These are phyloP conservation scores for Bergia puertoricense DNA, from an alignment of 92 coral and sea anemone genomes.

Conservation along the genomic window DNA sequence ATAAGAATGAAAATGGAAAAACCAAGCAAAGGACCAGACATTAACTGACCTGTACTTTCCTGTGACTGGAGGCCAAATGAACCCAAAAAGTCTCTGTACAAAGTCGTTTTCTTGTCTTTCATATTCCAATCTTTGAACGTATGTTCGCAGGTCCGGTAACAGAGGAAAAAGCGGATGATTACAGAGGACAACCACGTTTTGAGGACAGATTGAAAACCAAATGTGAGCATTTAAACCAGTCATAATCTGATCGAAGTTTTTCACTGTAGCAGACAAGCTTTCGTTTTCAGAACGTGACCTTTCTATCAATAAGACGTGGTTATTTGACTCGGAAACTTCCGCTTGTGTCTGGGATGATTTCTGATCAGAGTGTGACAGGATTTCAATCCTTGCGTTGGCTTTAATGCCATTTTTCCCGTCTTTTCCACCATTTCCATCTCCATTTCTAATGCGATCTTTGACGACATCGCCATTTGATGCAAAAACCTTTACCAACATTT, in stretches of 20 bases:
- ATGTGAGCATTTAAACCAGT: constrained; percentile 11
- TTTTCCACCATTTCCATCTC: not conserved
- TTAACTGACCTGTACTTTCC: constrained; percentile 29
- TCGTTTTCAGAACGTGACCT: not conserved
- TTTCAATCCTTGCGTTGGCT: not conserved
- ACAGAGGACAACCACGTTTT: not conserved
- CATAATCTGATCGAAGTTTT: not conserved
- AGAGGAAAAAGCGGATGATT: constrained; percentile 24
- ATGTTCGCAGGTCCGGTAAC: constrained; percentile 8
- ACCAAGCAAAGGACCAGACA: too few relatives aligned
- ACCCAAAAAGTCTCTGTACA: constrained; percentile 17
- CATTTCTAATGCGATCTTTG: not conserved
- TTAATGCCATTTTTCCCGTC: not conserved
- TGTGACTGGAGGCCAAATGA: constrained; percentile 11
- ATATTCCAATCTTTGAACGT: constrained; percentile 19
- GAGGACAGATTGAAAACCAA: constrained; percentile 15
- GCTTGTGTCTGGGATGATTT: not conserved
- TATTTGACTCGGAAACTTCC: not conserved
- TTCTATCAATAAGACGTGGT: not conserved
- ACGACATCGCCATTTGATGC: not conserved
- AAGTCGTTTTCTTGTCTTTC: not conserved
- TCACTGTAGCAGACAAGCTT: too few relatives aligned
- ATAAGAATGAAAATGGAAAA: too few relatives aligned
- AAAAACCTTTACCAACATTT: not conserved
- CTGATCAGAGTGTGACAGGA: not conserved